Percentiles rank a stretch among this genome's conserved stretches.
These are phyloP conservation scores for Hirundichthys speculiger DNA, from an alignment of 2,113 vertebrate species.

Conservation along the genomic window DNA sequence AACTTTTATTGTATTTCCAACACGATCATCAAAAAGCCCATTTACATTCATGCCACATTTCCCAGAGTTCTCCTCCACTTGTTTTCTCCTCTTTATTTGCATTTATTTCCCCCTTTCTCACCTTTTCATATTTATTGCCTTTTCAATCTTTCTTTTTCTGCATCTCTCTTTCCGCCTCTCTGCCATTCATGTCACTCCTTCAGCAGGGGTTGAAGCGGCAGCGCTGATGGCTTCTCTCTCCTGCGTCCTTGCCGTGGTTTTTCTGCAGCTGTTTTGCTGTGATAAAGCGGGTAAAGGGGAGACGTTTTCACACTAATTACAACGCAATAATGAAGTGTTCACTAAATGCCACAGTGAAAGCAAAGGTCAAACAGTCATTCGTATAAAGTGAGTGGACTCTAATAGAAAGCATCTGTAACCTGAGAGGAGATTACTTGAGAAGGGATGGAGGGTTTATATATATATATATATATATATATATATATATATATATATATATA, in stretches of 20 bases:
- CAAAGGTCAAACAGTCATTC: slow-evolving; percentile 65
- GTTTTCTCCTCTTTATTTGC: slow-evolving; percentile 5
- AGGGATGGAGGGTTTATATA: not conserved
- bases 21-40: slow-evolving; percentile 36
- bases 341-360: slow-evolving; percentile 37
- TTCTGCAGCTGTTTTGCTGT: slow-evolving; percentile 61
- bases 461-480: too few relatives aligned
- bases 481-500: too few relatives aligned
- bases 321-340: slow-evolving; percentile 59
- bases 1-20: slow-evolving; percentile 56
- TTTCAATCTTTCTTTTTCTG: slow-evolving; percentile 1
- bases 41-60: slow-evolving; percentile 58
- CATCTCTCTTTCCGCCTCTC: slow-evolving; percentile 37
- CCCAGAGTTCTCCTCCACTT: slow-evolving; percentile 20
- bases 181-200: slow-evolving; percentile 47
- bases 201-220: slow-evolving; percentile 27
- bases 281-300: slow-evolving; percentile 64
- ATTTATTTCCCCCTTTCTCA: not conserved
- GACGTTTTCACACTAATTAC: slow-evolving; percentile 73
- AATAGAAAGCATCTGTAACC: slow-evolving; percentile 52
- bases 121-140: not conserved
- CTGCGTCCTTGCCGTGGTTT: slow-evolving; percentile 46
- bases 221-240: slow-evolving; percentile 45
- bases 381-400: slow-evolving; percentile 44
- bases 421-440: slow-evolving; percentile 40